Evolutionary conservation across 2,888 invertebrate species (phyloP), one percentile per base, ranked within the genome.

Genomic region (Emesis russula): DNA sequence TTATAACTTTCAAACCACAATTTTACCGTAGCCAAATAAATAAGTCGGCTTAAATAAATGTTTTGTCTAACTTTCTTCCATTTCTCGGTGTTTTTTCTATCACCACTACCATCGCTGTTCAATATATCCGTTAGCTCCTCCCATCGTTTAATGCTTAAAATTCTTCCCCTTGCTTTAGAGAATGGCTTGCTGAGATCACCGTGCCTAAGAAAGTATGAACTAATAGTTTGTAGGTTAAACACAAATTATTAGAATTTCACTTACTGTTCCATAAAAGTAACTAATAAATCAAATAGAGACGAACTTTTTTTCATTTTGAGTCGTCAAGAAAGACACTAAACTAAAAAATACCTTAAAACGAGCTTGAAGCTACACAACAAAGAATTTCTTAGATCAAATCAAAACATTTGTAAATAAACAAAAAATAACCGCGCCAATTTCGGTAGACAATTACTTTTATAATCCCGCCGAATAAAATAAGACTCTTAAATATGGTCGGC

Each of bases 31-130:
- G 6, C 4, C 1, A 38, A 58, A n/a, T 58, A 38, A 25, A 25
- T 25, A 25, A 25, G 25, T 25, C 25, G 25, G 25, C 25, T 25
- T 25, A 25, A 25, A 25, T 25, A 25, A 25, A 25, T 25, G 1
- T 25, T 25, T 25, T 74, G 79, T 80, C 89, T 38, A 68, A 93
- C 92, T 86, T 88, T 90, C 85, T 88, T 89, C 92, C 93, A 93
- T 73, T 92, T 92, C 11, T 88, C 92, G 0, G 80, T 79, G 25
- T 81, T 87, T 89, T 92, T 93, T 2, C 53, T 78, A 33, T 87
- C 90, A 15, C 93, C 90, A 41, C 66, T 81, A 18, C 76, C 86
- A 71, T 93, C 91, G 73, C 85, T 84, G 53, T 94, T 92, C 11
- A 93, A 68, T 15, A 88, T 44, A 9, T 77, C 18, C 5, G 83